Percentiles rank a stretch among this genome's conserved stretches.
Evolutionary conservation across 2,113 vertebrate genomes (phyloP).

Genomic region (Hippoglossus stenolepis): DNA sequence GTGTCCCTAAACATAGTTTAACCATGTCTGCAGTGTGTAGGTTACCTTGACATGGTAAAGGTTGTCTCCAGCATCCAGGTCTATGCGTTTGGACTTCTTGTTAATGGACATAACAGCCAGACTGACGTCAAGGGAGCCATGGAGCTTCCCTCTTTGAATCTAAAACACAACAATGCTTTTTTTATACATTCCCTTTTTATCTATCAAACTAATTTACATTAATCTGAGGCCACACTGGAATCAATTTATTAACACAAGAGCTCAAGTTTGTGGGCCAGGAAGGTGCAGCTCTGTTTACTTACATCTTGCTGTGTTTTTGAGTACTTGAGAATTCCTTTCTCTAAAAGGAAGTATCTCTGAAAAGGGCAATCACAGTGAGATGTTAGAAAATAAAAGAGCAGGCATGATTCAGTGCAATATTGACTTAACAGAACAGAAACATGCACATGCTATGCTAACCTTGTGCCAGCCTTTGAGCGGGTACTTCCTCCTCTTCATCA

Average conservation of each 20-base stretch:
- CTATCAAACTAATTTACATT: not conserved
- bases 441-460: constrained; percentile 74
- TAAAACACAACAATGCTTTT: constrained; percentile 50
- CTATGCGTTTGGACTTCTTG: constrained; percentile 91
- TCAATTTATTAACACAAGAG: not conserved
- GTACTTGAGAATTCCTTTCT: constrained; percentile 90
- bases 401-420: not conserved
- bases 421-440: not conserved
- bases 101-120: constrained; percentile 94
- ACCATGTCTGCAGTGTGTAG: not conserved
- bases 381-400: not conserved
- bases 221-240: not conserved
- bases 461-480: constrained; percentile 98
- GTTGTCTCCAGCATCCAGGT: constrained; percentile 92
- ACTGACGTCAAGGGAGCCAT: constrained; percentile 90
- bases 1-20: too few species aligned
- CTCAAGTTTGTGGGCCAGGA: not conserved
- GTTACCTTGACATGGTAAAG: constrained; percentile 93
- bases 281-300: constrained; percentile 68
- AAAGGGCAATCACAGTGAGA: constrained; percentile 11
- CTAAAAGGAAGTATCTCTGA: constrained; percentile 92
- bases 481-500: constrained; percentile 96
- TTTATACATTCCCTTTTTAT: not conserved
- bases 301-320: constrained; percentile 90
- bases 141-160: constrained; percentile 90